Evolutionary conservation across 2,888 invertebrate species (phyloP).

Genomic region (Sesamia inferens): DNA sequence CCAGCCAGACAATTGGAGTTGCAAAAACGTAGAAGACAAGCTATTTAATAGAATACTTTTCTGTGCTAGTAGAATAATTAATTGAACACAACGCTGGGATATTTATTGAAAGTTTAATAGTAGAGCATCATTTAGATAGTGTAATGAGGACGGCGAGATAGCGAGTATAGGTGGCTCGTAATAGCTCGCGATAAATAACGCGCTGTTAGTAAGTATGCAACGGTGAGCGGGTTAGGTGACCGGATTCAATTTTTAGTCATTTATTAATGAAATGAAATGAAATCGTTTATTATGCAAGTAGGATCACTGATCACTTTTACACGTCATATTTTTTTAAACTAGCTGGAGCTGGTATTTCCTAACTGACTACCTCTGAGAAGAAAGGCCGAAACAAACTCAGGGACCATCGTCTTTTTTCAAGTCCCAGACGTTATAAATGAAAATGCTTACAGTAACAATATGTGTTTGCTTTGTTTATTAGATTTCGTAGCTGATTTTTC

Average conservation of each 20-base stretch:
- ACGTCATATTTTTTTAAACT: too few relatives aligned
- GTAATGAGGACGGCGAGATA: slow-evolving; percentile 76
- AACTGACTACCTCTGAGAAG: too few relatives aligned
- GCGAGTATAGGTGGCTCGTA: slow-evolving; percentile 76
- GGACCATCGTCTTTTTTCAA: too few relatives aligned
- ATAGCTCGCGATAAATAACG: slow-evolving; percentile 82
- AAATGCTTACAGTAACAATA: too few relatives aligned
- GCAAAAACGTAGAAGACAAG: slow-evolving; percentile 31
- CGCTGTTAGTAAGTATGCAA: slow-evolving; percentile 27
- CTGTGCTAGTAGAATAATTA: slow-evolving; percentile 27
- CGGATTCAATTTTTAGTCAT: background rate
- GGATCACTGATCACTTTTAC: too few relatives aligned
- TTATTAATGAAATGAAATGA: too few relatives aligned
- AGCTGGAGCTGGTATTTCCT: too few relatives aligned
- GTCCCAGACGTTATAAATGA: too few relatives aligned
- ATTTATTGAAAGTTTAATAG: slow-evolving; percentile 68
- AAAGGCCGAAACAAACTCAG: too few relatives aligned
- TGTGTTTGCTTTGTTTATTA: too few relatives aligned
- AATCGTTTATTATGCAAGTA: too few relatives aligned
- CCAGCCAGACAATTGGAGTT: slow-evolving; percentile 8
- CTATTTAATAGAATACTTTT: slow-evolving; percentile 34
- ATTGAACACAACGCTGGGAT: slow-evolving; percentile 61
- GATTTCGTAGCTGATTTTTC: too few relatives aligned
- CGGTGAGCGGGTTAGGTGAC: slow-evolving; percentile 34
- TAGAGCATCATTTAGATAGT: slow-evolving; percentile 73